Base-by-base conservation (phyloP, 2,888 invertebrate genomes). In the Platerodrilus igneus region DNA sequence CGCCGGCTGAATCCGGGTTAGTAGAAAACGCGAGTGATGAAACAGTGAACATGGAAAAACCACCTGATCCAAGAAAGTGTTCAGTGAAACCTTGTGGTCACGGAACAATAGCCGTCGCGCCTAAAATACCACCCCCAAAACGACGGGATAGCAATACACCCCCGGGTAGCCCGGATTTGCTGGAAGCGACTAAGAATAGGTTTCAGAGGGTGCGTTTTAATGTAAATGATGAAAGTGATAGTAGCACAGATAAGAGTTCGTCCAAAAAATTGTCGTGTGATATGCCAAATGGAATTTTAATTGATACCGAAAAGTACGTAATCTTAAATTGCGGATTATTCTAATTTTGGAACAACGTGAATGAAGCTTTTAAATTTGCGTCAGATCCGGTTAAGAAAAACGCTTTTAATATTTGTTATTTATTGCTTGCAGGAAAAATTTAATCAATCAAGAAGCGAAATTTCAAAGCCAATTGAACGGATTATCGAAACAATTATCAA, bases 401-500 rank as follows among this genome's bases (percentile, higher is more conserved):
- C 18, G 5, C 23, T 28, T 19, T 7, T 21, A 14, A 37, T 22
- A 30, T 15, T 34, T 11, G 15, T 28, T 36, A 20, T 41, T 16
- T 44, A 37, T 40, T 39, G 42, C 25, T 70, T 71, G 9, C 72
- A 79, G 80, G 79, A 77, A 77, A 56, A 74, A 73, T 41, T 68
- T 79, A 39, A 76, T 79, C 6, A 72, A 70, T 43, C 77, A 79
- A 56, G 79, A 80, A 58, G 72, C 69, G 13, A 73, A 75, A 61
- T 77, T 78, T 63, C 76, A 78, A 59, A 67, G 70, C 4, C 78
- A 78, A 53, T 70, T 79, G 28, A 71, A 76, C 2, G 74, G 76
- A 1, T 60, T 79, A n/a, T 73, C 74, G 1, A 75, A 76, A 43
- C 72, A 78, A 33, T 67, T 78, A 0, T 72, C 75, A 26, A 60